phyloP scores from a whole-genome alignment of 2,113 vertebrate genomes.

The Limnothrissa miodon region DNA sequence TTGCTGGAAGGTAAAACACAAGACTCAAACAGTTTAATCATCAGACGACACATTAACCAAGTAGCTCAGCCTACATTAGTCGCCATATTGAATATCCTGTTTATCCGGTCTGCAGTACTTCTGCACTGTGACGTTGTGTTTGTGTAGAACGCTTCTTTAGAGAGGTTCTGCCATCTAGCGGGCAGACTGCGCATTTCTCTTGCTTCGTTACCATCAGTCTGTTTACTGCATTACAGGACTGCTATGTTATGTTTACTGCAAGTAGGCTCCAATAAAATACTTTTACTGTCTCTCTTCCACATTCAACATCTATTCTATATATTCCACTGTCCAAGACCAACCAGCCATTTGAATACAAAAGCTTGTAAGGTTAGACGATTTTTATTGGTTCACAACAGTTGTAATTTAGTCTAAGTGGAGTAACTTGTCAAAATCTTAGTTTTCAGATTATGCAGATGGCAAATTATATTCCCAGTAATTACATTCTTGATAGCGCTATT shows the following conservation, averaged over 20 bases:
- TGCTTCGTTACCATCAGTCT: too few relatives aligned
- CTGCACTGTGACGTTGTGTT: constrained; percentile 7
- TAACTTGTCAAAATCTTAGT: too few relatives aligned
- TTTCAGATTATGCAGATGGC: neutral
- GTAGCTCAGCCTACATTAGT: neutral
- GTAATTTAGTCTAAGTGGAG: neutral
- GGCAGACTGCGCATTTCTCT: neutral
- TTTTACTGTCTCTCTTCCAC: neutral
- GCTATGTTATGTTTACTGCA: too few relatives aligned
- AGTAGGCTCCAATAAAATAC: too few relatives aligned
- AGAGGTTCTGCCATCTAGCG: constrained; percentile 15
- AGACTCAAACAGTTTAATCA: neutral
- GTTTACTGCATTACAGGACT: neutral
- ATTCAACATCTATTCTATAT: neutral
- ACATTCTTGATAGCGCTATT: neutral
- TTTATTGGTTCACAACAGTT: neutral
- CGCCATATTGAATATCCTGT: constrained; percentile 15
- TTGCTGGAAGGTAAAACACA: neutral
- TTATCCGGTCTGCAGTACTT: neutral
- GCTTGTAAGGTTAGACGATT: neutral
- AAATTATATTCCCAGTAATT: neutral
- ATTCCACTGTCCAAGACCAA: neutral
- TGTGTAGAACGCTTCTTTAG: neutral
- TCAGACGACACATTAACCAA: neutral
- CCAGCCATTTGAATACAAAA: neutral